Evolutionary conservation across 2,888 invertebrate genomes (phyloP).

Genomic region (Liposcelis brunnea): DNA sequence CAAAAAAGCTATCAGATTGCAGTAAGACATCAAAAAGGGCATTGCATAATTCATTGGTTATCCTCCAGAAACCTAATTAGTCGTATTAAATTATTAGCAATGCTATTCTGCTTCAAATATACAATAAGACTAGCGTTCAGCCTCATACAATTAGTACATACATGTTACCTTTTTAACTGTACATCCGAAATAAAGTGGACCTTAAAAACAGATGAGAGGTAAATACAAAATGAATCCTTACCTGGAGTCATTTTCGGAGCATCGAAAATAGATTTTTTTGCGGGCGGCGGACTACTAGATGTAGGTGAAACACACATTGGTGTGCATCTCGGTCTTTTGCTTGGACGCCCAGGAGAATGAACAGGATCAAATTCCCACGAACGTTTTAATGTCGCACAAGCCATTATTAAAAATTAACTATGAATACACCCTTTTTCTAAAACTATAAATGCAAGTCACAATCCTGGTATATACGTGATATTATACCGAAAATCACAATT

Average conservation of each 20-base stretch:
- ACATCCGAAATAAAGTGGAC: neutral
- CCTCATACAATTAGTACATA: too few species aligned
- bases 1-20: neutral
- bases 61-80: too few species aligned
- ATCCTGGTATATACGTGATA: too few species aligned
- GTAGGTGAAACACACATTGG: slow-evolving; percentile 57
- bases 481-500: too few species aligned
- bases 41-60: too few species aligned
- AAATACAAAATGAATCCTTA: slow-evolving; percentile 30
- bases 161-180: too few species aligned
- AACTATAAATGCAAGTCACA: too few species aligned
- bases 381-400: slow-evolving; percentile 94
- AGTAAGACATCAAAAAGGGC: neutral
- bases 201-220: neutral
- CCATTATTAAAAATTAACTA: slow-evolving; percentile 48
- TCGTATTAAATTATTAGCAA: too few species aligned
- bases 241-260: slow-evolving; percentile 72
- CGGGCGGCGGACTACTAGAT: slow-evolving; percentile 23
- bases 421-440: slow-evolving; percentile 2
- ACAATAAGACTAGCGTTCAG: too few species aligned
- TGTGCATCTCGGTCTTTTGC: slow-evolving; percentile 79
- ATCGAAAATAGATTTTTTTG: slow-evolving; percentile 24
- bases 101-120: too few species aligned
- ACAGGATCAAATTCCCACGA: slow-evolving; percentile 87
- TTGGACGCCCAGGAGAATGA: slow-evolving; percentile 63